These are phyloP conservation scores for Asteroscopus sphinx DNA, from an alignment of 2,888 invertebrate species.

Conservation along the genomic window DNA sequence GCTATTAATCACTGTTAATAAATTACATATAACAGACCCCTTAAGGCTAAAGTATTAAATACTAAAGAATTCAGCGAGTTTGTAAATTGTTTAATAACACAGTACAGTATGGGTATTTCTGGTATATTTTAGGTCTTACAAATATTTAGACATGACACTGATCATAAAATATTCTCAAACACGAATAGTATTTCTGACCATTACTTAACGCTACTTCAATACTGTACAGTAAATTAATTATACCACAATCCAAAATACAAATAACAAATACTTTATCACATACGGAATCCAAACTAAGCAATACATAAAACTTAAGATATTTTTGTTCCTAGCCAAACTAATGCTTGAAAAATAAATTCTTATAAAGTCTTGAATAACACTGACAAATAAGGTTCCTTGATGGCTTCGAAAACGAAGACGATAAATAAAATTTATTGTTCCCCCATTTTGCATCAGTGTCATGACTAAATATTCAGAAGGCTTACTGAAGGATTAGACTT, in stretches of 20 bases:
- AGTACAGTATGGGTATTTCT: conserved; percentile 20
- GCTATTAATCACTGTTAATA: conserved; percentile 43
- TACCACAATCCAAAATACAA: conserved; percentile 1
- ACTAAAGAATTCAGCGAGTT: conserved; percentile 39
- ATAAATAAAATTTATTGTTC: conserved; percentile 1
- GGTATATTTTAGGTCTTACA: conserved; percentile 22
- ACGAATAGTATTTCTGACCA: conserved; percentile 5
- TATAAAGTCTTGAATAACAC: not conserved
- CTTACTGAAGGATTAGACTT: conserved; percentile 20
- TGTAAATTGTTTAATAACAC: conserved; percentile 28
- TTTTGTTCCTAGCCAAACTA: conserved; percentile 10
- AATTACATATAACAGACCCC: conserved; percentile 36
- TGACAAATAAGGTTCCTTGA: not conserved
- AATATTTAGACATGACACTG: conserved; percentile 43
- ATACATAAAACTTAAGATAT: conserved; percentile 16
- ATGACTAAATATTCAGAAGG: conserved; percentile 31
- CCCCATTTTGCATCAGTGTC: conserved; percentile 29
- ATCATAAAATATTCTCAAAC: conserved; percentile 4
- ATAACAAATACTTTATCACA: not conserved
- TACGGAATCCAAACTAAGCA: conserved; percentile 14
- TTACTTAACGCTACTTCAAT: conserved; percentile 13
- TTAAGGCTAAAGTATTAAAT: conserved; percentile 47
- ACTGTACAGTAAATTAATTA: conserved; percentile 27
- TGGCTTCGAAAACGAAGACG: not conserved
- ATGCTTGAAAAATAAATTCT: not conserved